Base-by-base conservation (phyloP, 64 coral and sea anemone species). In the Catalaphyllia jardinei region DNA sequence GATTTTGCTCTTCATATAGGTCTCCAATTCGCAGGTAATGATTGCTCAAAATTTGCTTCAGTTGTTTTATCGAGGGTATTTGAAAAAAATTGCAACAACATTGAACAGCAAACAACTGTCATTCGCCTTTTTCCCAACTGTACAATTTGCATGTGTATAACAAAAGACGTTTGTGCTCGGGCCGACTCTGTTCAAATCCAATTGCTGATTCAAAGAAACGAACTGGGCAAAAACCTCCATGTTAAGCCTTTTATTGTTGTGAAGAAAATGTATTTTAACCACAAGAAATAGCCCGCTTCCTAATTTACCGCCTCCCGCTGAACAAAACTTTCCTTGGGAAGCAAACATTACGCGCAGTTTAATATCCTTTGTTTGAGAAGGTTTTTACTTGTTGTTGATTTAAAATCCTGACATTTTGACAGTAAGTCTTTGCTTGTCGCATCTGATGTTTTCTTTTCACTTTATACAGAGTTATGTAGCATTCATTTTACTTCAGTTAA, bases 331-430 rank as follows among this genome's bases (percentile, higher is more conserved):
- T 67, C 20, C 22, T 31, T 22, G 15, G 0, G 38, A 19, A 85
- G 81, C 18, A 39, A 50, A 52, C 22, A 85, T 10, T 19, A 11
- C 51, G n/a, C 25, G n/a, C 51, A 57, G 29, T 67, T 85, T 85
- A 27, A 85, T 85, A 71, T 85, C 63, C 81, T 63, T 6, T 85
- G 81, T 85, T 85, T 85, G 35, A 51, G 13, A 71, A 85, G 62
- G 62, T 85, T 85, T 46, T 71, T 71, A 85, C 31, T 10, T 4
- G 12, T 22, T 85, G 39, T 85, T 85, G 62, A 65, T 38, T 19
- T 10, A 83, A 59, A 60, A 18, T 33, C 30, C 80, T 29, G 61
- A 10, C 62, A 71, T 85, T 85, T 79, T 71, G 62, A 50, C 31
- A 52, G 63, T 71, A 71, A 71, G 22, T 67, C 62, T 71, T 85